phyloP scores from a whole-genome alignment of 2,888 invertebrate genomes.

The Portevinia maculata region DNA sequence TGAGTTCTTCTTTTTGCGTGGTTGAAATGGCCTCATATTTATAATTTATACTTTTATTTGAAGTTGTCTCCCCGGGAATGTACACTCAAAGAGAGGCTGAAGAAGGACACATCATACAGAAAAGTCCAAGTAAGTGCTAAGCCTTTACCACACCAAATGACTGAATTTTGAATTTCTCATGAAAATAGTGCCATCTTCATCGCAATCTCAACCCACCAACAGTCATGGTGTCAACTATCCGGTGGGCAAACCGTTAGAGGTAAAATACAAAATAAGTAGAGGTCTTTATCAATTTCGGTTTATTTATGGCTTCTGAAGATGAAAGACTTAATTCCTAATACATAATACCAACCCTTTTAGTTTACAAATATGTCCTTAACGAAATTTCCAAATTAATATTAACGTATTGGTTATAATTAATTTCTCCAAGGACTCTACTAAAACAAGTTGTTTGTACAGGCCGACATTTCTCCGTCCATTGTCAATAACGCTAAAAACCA shows the following conservation, averaged over 20 bases:
- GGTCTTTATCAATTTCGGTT: neutral
- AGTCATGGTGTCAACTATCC: conserved; percentile 85
- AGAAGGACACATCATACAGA: conserved; percentile 85
- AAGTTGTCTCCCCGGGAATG: conserved; percentile 75
- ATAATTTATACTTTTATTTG: neutral
- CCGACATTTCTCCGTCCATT: conserved; percentile 81
- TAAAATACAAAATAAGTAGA: conserved; percentile 79
- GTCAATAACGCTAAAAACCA: conserved; percentile 80
- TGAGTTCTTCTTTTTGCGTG: conserved; percentile 76
- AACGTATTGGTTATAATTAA: conserved; percentile 71
- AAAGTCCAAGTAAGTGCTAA: conserved; percentile 76
- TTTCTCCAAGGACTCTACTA: conserved; percentile 76
- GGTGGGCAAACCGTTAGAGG: conserved; percentile 92
- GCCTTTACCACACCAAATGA: conserved; percentile 29
- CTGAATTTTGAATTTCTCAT: neutral
- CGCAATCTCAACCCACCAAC: conserved; percentile 33
- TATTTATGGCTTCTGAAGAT: conserved; percentile 33
- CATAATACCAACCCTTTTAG: conserved; percentile 41
- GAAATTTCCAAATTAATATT: conserved; percentile 52
- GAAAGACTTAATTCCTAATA: conserved; percentile 12
- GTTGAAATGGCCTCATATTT: no score
- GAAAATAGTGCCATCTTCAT: conserved; percentile 42
- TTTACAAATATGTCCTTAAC: conserved; percentile 43
- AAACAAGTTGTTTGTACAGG: conserved; percentile 80
- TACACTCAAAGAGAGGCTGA: conserved; percentile 84